phyloP scores from a whole-genome alignment of 1,140 invertebrate species.

The Drosophila nannoptera region DNA sequence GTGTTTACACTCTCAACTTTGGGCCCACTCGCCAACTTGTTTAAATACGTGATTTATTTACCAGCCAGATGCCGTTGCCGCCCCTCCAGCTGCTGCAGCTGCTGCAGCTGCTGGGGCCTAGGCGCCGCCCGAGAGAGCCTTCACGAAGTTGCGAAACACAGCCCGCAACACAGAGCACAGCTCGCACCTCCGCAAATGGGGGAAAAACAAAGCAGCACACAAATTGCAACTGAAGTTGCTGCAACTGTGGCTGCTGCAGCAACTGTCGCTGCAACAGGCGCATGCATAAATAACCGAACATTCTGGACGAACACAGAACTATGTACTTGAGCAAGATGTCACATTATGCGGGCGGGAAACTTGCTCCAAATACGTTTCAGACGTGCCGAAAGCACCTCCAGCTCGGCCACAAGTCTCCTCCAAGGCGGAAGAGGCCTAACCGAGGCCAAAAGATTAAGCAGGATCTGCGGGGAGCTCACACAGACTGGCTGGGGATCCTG shows the following conservation, averaged over 20 bases:
- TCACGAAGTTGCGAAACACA: constrained; percentile 54
- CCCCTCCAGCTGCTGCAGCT: constrained; percentile 9
- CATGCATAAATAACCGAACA: constrained; percentile 75
- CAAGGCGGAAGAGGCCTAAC: too few species aligned
- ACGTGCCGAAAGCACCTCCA: constrained; percentile 55
- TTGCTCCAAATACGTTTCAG: constrained; percentile 56
- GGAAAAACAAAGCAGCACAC: constrained; percentile 34
- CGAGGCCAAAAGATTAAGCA: too few species aligned
- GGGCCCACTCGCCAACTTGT: constrained; percentile 61
- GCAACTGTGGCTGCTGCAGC: constrained; percentile 8
- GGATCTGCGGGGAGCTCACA: too few species aligned
- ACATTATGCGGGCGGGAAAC: constrained; percentile 67
- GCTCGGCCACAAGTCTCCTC: too few species aligned
- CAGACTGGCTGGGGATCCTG: too few species aligned
- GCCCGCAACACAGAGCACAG: constrained; percentile 9
- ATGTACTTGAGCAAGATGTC: constrained; percentile 57
- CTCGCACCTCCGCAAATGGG: constrained; percentile 26
- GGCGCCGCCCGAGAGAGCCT: constrained; percentile 32
- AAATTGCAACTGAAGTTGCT: constrained; percentile 68
- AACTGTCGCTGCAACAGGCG: constrained; percentile 63
- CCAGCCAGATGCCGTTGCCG: constrained; percentile 55
- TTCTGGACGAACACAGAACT: constrained; percentile 40
- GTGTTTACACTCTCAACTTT: constrained; percentile 67
- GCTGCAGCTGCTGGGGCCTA: constrained; percentile 22
- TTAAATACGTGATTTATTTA: constrained; percentile 77